Percentiles rank a stretch among this genome's conserved stretches.
phyloP scores from a whole-genome alignment of 2,797 vertebrate genomes.

The Manis pentadactyla region DNA sequence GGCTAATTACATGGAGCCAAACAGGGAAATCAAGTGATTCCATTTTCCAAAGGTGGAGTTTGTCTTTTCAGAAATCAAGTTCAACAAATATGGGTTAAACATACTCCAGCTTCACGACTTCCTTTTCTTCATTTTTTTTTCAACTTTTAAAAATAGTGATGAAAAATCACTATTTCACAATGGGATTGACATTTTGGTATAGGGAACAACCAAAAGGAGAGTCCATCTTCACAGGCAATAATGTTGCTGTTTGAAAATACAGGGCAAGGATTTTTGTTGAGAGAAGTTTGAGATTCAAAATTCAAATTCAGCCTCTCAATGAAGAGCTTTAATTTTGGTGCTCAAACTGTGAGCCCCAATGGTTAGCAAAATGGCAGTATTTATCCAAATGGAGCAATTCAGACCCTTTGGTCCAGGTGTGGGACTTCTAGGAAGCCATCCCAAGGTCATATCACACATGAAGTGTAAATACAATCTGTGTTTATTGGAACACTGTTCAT shows the following conservation, averaged over 20 bases:
- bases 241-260: slow-evolving; percentile 4
- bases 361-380: neutral
- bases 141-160: slow-evolving; percentile 10
- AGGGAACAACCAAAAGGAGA: neutral
- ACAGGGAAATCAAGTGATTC: slow-evolving; percentile 54
- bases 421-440: neutral
- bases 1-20: slow-evolving; percentile 62
- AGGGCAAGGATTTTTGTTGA: neutral
- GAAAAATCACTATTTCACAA: neutral
- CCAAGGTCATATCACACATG: too few relatives aligned
- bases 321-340: neutral
- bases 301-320: neutral
- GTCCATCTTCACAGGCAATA: neutral
- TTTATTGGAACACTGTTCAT: neutral
- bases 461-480: neutral
- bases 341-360: neutral
- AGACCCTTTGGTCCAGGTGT: neutral
- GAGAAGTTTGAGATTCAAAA: neutral
- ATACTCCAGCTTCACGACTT: neutral
- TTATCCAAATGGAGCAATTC: neutral
- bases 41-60: slow-evolving; percentile 49
- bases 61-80: slow-evolving; percentile 62
- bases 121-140: neutral
- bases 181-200: neutral
- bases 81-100: neutral